Percentiles rank a stretch among this genome's conserved stretches.
phyloP scores from a whole-genome alignment of 2,797 vertebrate species.

The Babyrousa celebensis region DNA sequence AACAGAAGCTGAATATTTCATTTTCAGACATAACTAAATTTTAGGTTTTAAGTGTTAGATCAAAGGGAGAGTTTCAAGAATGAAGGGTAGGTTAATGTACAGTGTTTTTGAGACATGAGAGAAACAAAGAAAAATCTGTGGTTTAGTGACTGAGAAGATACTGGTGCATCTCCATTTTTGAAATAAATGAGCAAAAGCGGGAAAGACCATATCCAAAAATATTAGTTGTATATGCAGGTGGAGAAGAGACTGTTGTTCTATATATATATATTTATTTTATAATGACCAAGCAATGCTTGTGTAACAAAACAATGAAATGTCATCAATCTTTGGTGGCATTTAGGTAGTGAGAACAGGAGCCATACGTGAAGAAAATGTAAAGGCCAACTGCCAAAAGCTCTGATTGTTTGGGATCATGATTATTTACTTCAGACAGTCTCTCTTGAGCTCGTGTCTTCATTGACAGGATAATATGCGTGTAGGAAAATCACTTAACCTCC shows the following conservation, averaged over 20 bases:
- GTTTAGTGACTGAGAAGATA: not conserved
- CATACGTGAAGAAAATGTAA: not conserved
- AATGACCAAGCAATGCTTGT: not conserved
- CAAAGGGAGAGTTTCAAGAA: not conserved
- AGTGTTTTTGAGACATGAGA: not conserved
- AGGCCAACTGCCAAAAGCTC: constrained; percentile 17
- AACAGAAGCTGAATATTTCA: not conserved
- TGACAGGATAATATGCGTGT: not conserved
- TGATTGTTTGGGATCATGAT: not conserved
- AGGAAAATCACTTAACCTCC: not conserved
- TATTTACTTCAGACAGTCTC: not conserved
- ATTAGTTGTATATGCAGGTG: not conserved
- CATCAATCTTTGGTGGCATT: constrained; percentile 22
- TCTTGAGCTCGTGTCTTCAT: not conserved
- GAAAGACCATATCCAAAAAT: not conserved
- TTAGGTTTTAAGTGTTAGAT: not conserved
- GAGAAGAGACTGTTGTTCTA: not conserved
- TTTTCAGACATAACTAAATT: not conserved
- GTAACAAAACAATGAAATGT: not conserved
- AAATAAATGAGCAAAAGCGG: not conserved
- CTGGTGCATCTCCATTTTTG: not conserved
- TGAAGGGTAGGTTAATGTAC: not conserved
- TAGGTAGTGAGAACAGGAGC: constrained; percentile 2
- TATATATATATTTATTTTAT: not conserved
- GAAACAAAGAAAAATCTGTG: not conserved